phyloP scores from a whole-genome alignment of 1,140 invertebrate genomes.

The Muscidifurax raptorellus region DNA sequence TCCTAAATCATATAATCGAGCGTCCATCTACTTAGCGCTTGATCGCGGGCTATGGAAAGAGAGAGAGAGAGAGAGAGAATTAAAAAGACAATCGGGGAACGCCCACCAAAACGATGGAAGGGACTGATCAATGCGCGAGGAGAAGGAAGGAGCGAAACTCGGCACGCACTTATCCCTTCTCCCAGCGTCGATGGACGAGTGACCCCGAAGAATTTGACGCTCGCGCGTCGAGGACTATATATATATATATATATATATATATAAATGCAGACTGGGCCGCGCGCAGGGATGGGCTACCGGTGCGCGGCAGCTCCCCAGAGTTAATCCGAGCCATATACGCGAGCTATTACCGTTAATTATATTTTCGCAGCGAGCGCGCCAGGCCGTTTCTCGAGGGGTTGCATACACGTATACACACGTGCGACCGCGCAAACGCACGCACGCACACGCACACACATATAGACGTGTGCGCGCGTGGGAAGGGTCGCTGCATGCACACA shows the following conservation, averaged over 20 bases:
- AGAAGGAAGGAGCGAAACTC: background rate
- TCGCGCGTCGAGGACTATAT: background rate
- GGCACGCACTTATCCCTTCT: slow-evolving; percentile 8
- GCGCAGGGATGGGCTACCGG: slow-evolving; percentile 46
- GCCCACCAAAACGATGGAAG: slow-evolving; percentile 14
- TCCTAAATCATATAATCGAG: slow-evolving; percentile 50
- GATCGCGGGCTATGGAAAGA: no score
- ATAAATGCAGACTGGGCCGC: no score
- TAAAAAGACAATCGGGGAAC: slow-evolving; percentile 49
- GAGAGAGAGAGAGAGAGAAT: no score
- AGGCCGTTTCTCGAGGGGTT: slow-evolving; percentile 58
- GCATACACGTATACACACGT: slow-evolving; percentile 43
- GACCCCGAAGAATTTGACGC: slow-evolving; percentile 50
- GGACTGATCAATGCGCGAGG: background rate
- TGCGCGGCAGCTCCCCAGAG: slow-evolving; percentile 55
- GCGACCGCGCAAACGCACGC: slow-evolving; percentile 55
- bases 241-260: no score
- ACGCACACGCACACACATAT: slow-evolving; percentile 51
- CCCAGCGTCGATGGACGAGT: background rate
- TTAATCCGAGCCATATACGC: slow-evolving; percentile 75
- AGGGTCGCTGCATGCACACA: slow-evolving; percentile 59
- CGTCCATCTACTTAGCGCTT: slow-evolving; percentile 37
- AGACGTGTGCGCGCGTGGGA: slow-evolving; percentile 64
- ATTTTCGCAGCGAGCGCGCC: slow-evolving; percentile 70
- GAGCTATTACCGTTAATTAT: slow-evolving; percentile 76